Base-by-base conservation (phyloP, 2,113 vertebrate species). In the Gallinago undulata region DNA sequence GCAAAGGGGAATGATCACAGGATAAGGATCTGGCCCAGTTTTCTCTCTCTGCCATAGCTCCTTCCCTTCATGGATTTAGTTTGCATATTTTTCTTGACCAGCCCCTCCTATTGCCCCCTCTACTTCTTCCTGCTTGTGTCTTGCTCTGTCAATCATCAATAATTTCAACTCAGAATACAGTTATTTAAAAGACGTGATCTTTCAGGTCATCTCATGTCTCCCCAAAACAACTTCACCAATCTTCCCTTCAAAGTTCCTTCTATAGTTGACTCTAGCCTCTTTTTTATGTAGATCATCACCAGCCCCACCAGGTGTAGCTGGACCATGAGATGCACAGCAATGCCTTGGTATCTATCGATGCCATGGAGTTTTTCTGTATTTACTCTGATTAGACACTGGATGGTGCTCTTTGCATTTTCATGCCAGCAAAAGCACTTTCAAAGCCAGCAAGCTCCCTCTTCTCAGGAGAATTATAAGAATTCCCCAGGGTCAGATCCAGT, bases 381-480 rank as follows among this genome's bases (percentile, higher is more conserved):
- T 93, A 31, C 96, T 33, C 28, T 13, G 53, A 35, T 50, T 56
- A 84, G 93, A 89, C 96, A 87, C 96, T 93, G 93, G 96, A 92
- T 95, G 96, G 96, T 89, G 96, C 95, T 94, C 90, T 94, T 69
- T 25, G 94, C 89, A 73, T 78, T 93, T 48, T 2, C 48, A 90
- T 22, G 48, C 35, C 37, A 66, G 57, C 48, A 60, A 75, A 75
- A 78, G 33, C 62, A 1, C 57, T 69, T 69, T 5, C 21, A 62
- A 69, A 69, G 41, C 51, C 47, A 73, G 91, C 13, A 28, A 78
- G 39, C 45, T 84, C 56, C 35, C 72, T 13, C 84, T 89, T 41
- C 69, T 60, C 68, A 11, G 1, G 48, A 84, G 73, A 90, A 60
- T 13, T 45, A 68, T 51, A 23, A 48, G 74, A 92, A 79, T 81